Base-by-base conservation (phyloP, 2,888 invertebrate genomes). In the Idaea dimidiata region DNA sequence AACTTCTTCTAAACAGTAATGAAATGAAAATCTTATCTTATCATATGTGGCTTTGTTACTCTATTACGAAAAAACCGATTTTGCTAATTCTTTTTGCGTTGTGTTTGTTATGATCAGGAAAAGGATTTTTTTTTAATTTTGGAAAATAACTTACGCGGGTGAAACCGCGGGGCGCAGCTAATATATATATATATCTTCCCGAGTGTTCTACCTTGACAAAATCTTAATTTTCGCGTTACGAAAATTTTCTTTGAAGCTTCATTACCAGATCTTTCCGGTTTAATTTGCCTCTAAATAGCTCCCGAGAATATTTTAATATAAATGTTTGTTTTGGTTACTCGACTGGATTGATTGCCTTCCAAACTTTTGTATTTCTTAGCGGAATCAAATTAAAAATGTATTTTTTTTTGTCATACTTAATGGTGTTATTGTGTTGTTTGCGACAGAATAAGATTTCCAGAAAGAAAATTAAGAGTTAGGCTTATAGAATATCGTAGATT, bases 21-120 rank as follows among this genome's bases (percentile, higher is more conserved):
- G 43, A 43, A 43, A 43, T 43, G 43, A 43, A 43, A 43, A 43
- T n/a, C n/a, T n/a, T n/a, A n/a, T n/a, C n/a, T n/a, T n/a, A n/a
- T n/a, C n/a, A n/a, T n/a, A n/a, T n/a, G n/a, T n/a, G n/a, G n/a
- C n/a, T n/a, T n/a, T n/a, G n/a, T n/a, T n/a, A n/a, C n/a, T n/a
- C n/a, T n/a, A n/a, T n/a, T n/a, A n/a, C n/a, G n/a, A n/a, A n/a
- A n/a, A n/a, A n/a, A n/a, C n/a, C n/a, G n/a, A n/a, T n/a, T n/a
- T n/a, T n/a, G n/a, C n/a, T n/a, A n/a, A n/a, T n/a, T n/a, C n/a
- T n/a, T n/a, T n/a, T n/a, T n/a, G n/a, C n/a, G n/a, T n/a, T n/a
- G n/a, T n/a, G n/a, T n/a, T n/a, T n/a, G n/a, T n/a, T n/a, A n/a
- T n/a, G n/a, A n/a, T n/a, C n/a, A n/a, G n/a, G n/a, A n/a, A n/a